A percentile compares a stretch with the other conserved stretches of the same genome.
phyloP scores from a whole-genome alignment of 2,888 invertebrate genomes.

The Caenorhabditis sinica region DNA sequence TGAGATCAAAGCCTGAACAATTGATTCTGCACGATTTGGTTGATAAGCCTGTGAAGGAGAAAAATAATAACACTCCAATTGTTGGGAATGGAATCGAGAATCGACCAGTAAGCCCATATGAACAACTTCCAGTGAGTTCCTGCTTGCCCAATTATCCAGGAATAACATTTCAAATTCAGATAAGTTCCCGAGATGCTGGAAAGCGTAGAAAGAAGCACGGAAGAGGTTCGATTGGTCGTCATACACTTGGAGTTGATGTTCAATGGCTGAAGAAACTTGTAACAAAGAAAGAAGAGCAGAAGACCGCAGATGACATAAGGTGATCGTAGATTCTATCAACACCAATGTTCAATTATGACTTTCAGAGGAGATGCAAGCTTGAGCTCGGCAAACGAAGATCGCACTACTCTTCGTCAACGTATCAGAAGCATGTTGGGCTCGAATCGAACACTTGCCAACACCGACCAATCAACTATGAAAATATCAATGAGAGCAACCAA shows the following conservation, averaged over 20 bases:
- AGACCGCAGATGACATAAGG: conserved; percentile 54
- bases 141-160: no score
- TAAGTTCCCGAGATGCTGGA: conserved; percentile 52
- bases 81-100: conserved; percentile 42
- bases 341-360: neutral
- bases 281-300: conserved; percentile 65
- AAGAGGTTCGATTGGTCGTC: conserved; percentile 78
- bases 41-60: conserved; percentile 61
- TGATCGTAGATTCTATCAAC: neutral
- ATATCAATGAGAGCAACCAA: conserved; percentile 53
- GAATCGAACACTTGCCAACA: conserved; percentile 58
- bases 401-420: conserved; percentile 68
- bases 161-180: conserved; percentile 20
- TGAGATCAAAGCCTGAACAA: conserved; percentile 57
- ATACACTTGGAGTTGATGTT: conserved; percentile 83
- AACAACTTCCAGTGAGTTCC: conserved; percentile 75
- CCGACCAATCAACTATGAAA: conserved; percentile 49
- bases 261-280: conserved; percentile 81
- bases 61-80: conserved; percentile 54
- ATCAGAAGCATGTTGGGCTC: conserved; percentile 74
- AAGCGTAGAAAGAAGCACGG: conserved; percentile 76
- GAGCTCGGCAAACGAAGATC: conserved; percentile 44
- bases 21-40: conserved; percentile 55
- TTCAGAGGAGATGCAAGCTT: conserved; percentile 65
- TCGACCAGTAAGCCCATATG: conserved; percentile 76